Base-by-base conservation (phyloP, 1,140 invertebrate genomes). In the Drosophila micromelanica region DNA sequence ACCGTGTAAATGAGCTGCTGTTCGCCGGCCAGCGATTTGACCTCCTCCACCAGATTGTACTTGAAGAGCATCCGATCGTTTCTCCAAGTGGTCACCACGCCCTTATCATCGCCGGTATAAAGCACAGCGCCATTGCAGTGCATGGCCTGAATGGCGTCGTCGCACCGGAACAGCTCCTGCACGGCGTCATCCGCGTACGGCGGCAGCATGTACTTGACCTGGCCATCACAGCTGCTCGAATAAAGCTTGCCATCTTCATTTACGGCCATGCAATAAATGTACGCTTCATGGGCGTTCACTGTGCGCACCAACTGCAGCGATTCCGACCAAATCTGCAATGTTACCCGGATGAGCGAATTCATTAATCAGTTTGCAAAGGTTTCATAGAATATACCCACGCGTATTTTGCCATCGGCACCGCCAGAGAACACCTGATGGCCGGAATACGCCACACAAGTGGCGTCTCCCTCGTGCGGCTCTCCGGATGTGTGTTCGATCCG, bases 351-450 rank as follows among this genome's bases (percentile, higher is more conserved):
- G 38, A 42, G 51, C 37, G 32, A 20, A 37, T 54, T 12, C 52
- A 56, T 62, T 32, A 49, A 49, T 6, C 27, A 3, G 20, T 40
- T 27, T 38, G 7, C 5, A 20, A 32, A 8, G 27, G 12, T 60
- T 30, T 7, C 2, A 35, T 17, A 43, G 40, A 30, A 59, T 85
- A 59, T 85, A 90, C 82, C 78, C 55, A 92, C 91, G 69, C 90
- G 80, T 51, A 92, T 91, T 80, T 90, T 92, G n/a, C 91, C 91
- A 79, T 92, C 91, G 5, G 91, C 91, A n/a, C 91, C 91, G 35
- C 90, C 91, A 43, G 90, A 91, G 68, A 91, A 92, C 55, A 92
- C 60, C 62, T 91, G 86, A 40, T 77, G 67, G 48, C 81, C 56
- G 35, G 69, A 78, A 32, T 76, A 92, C 32, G 64, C 73, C 49